phyloP scores from a whole-genome alignment of 2,113 vertebrate genomes.

The Trichechus manatus region DNA sequence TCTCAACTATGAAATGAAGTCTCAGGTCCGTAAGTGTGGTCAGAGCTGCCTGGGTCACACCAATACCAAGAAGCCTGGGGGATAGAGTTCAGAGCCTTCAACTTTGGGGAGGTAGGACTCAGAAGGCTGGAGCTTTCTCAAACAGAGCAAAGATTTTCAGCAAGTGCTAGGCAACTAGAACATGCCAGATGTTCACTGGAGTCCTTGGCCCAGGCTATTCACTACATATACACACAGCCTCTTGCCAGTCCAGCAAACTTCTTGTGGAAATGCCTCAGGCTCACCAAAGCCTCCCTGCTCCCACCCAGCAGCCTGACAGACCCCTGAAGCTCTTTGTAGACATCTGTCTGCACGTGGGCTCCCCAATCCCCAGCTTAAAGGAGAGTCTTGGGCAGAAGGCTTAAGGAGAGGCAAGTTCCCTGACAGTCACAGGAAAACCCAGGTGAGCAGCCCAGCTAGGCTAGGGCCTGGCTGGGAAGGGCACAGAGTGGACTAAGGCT shows the following conservation, averaged over 20 bases:
- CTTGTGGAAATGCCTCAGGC: background rate
- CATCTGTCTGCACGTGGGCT: fast-evolving
- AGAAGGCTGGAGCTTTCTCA: background rate
- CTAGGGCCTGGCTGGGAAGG: background rate
- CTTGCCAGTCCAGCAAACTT: background rate
- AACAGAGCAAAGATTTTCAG: background rate
- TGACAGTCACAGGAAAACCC: background rate
- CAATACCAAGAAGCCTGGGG: background rate
- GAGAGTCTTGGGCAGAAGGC: background rate
- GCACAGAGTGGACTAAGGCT: background rate
- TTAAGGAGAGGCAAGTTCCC: background rate
- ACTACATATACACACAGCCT: background rate
- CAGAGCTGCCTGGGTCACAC: background rate
- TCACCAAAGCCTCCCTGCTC: background rate
- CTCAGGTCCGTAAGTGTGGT: background rate
- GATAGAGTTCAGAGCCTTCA: background rate
- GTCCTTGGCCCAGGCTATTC: background rate
- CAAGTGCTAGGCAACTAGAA: background rate
- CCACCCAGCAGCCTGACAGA: background rate
- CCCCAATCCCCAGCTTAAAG: background rate
- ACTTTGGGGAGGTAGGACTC: background rate
- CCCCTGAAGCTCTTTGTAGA: background rate
- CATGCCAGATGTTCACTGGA: background rate
- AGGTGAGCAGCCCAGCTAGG: fast-evolving
- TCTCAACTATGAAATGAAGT: background rate